Evolutionary conservation across 1,140 invertebrate species (phyloP).

Genomic region (Philotrypesis tridentata): DNA sequence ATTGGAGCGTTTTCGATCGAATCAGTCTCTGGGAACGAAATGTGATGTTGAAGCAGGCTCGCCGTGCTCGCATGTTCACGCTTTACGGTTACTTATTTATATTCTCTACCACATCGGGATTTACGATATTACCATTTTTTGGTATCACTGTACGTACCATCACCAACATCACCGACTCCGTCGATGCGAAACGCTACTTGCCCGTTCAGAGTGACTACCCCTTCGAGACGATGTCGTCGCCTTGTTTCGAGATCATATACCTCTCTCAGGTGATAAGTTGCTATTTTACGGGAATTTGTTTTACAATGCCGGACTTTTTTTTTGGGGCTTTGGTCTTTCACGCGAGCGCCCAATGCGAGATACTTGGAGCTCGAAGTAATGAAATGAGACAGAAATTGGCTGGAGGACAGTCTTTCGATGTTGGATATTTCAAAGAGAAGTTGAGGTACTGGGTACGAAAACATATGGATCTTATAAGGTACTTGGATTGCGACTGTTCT

Average conservation of each 20-base stretch:
- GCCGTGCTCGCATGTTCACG: neutral
- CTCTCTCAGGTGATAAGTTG: neutral
- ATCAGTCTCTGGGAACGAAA: neutral
- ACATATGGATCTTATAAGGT: constrained; percentile 5
- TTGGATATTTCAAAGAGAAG: neutral
- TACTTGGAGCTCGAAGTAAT: neutral
- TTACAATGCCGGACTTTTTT: constrained; percentile 24
- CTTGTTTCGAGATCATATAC: neutral
- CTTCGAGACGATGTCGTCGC: constrained; percentile 14
- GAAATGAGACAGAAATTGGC: neutral
- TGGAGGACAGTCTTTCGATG: too few species aligned
- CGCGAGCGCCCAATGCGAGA: constrained; percentile 16
- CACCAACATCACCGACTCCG: constrained; percentile 21
- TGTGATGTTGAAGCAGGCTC: too few species aligned
- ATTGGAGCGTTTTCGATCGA: neutral
- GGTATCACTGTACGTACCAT: constrained; percentile 15
- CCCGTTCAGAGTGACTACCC: constrained; percentile 17
- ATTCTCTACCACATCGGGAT: neutral
- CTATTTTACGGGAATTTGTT: constrained; percentile 1
- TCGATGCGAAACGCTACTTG: neutral
- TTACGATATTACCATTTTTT: neutral
- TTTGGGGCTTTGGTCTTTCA: constrained; percentile 26
- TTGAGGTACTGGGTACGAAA: neutral
- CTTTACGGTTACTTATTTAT: neutral
- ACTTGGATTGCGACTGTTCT: neutral